phyloP scores from a whole-genome alignment of 2,113 vertebrate species.

The Albula goreensis region DNA sequence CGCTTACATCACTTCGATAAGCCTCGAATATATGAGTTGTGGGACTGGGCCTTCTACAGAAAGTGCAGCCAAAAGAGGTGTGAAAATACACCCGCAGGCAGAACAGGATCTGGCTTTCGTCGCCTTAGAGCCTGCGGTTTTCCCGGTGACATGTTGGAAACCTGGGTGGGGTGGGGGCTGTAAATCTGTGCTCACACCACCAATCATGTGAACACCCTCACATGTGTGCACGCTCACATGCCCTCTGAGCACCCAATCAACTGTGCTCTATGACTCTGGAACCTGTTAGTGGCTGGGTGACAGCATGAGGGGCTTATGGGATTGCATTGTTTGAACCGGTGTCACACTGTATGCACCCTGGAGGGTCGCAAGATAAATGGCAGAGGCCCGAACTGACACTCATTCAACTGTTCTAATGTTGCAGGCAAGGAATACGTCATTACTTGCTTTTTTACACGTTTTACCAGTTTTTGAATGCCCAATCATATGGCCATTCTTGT shows the following conservation, averaged over 20 bases:
- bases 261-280: neutral
- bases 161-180: neutral
- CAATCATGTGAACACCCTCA: neutral
- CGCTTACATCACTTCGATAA: neutral
- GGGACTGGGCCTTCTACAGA: neutral
- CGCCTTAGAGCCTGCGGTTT: constrained; percentile 14
- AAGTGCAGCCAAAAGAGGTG: constrained; percentile 11
- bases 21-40: neutral
- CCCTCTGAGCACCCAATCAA: neutral
- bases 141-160: neutral
- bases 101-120: constrained; percentile 17
- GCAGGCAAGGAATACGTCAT: neutral
- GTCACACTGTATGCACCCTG: neutral
- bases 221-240: too few relatives aligned
- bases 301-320: neutral
- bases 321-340: neutral
- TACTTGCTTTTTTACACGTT: neutral
- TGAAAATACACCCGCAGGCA: constrained; percentile 13
- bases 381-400: neutral
- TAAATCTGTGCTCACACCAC: neutral
- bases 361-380: neutral
- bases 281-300: neutral
- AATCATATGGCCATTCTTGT: too few relatives aligned
- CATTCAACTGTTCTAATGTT: neutral
- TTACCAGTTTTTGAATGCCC: too few relatives aligned